Evolutionary conservation across 1,140 invertebrate species (phyloP), one percentile per base, ranked within the genome.

Genomic region (Drosophila ohnishii): DNA sequence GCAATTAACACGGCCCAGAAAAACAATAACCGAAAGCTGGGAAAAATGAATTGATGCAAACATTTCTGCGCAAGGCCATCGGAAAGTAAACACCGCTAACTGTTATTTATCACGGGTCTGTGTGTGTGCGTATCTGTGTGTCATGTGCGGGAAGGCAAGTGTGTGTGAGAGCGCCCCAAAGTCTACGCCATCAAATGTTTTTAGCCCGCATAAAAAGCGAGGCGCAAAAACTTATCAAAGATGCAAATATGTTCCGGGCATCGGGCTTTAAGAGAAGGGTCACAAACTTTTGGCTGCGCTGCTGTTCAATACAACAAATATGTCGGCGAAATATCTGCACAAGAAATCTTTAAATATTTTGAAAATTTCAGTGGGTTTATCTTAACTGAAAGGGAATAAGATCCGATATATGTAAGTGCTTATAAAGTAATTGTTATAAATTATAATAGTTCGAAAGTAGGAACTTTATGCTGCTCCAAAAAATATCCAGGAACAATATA

Each of bases 31-130:
- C 64, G 53, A 76, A 69, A 64, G 66, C 71, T 73, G 58, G 55
- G 64, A 65, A 79, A 83, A 82, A 86, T 77, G 67, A 74, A 80
- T 87, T 87, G 84, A 87, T 87, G 75, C 79, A 80, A 87, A 88
- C 72, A 83, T 86, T 81, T 55, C 75, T 78, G 34, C 63, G 57
- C 59, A 81, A 81, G 84, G 76, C 63, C 79, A 88, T 79, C 76
- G 66, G 65, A 87, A 80, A 70, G 76, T 80, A 88, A 88, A 87
- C 79, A 87, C 63, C 59, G 64, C 78, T 78, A 71, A 48, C 45
- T 42, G 63, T 67, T 70, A 67, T 70, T 56, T 70, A 47, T 67
- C 50, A 39, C 19, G 10, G 9, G 32, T 66, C 25, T 56, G 47
- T 66, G 64, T 66, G 32, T 56, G 47, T 66, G 65, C 19, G 61